Evolutionary conservation across 2,888 invertebrate species (phyloP), one percentile per base, ranked within the genome.

Genomic region (Scaptomyza flava): DNA sequence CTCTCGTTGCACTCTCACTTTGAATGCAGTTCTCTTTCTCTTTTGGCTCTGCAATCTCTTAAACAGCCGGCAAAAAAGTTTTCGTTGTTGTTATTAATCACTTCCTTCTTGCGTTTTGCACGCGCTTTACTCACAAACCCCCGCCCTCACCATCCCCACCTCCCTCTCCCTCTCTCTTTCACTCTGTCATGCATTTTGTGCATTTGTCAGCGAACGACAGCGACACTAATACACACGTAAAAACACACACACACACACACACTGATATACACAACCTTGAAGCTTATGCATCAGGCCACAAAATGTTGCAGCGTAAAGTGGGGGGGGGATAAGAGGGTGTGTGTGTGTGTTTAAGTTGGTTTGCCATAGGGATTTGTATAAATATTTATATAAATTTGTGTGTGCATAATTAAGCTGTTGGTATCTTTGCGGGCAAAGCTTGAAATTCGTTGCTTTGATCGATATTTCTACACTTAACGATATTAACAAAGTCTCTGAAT

Each of bases 61-160:
- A 73, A 73, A 64, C 70, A 54, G 64, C 64, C 73, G 60, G 46
- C 70, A 34, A 53, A 41, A 17, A 41, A 57, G 30, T 68, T 77
- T 68, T 42, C 56, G 34, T 41, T 72, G 59, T 66, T 72, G 69
- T 78, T 74, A 85, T 81, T 85, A 85, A 85, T 81, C 72, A 81
- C 82, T 81, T 81, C 82, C 81, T 70, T 74, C 78, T 81, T 67
- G 75, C 66, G 74, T 64, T 78, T 68, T 67, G 66, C 78, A 73
- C 69, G 66, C 76, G 69, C 67, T 67, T 76, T 46, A 56, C 48
- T 7, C 9, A 7, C 70, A 7, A 41, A 2, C 2, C 2, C 17
- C 3, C 9, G 1, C 20, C 5, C 6, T 30, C 8, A 8, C 3
- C 23, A 4, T 23, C 33, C 30, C 46, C n/a, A 0, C 11, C 20